Evolutionary conservation across 2,797 vertebrate species (phyloP), one percentile per base, ranked within the genome.

Genomic region (Crax fasciolata): DNA sequence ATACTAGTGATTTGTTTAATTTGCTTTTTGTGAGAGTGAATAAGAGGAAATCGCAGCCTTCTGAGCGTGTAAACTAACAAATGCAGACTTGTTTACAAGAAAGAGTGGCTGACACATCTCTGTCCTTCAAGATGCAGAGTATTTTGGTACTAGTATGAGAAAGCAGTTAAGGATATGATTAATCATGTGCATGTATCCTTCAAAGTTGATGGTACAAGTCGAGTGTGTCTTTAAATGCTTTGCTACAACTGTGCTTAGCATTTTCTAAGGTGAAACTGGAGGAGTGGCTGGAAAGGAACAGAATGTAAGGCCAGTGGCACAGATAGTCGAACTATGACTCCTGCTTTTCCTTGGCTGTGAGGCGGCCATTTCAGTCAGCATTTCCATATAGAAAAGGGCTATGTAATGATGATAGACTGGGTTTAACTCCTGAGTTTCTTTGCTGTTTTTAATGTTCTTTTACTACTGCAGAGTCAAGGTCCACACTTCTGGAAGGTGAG

Each of bases 1-100:
- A 11, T 57, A 17, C 61, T 58, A 54, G 82, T 75, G 59, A 55
- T 79, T 90, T 81, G 61, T 94, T 82, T 82, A 55, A 84, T 92
- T 91, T 93, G 8, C 7, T 84, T 67, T 88, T 84, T 87, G 54
- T 85, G 25, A 74, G 66, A 80, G 76, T 88, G 89, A 84, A 83
- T 52, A 62, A 83, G 57, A 83, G 85, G 82, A 93, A 92, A 71
- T 73, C 48, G 38, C 38, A 81, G 46, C 68, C 49, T 72, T 84
- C n/a, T 61, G 83, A 79, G 61, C 32, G 16, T 48, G 21, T 43
- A 21, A 93, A 71, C 39, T 90, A 58, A 84, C 19, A 87, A 79
- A 90, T 63, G 70, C 30, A 7, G 28, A 4, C 28, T 82, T 94
- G 30, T 84, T 93, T 62, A 62, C 2, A 5, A 71, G 80, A 39